Base-by-base conservation (phyloP, 2,888 invertebrate species). In the Tiliacea aurago region DNA sequence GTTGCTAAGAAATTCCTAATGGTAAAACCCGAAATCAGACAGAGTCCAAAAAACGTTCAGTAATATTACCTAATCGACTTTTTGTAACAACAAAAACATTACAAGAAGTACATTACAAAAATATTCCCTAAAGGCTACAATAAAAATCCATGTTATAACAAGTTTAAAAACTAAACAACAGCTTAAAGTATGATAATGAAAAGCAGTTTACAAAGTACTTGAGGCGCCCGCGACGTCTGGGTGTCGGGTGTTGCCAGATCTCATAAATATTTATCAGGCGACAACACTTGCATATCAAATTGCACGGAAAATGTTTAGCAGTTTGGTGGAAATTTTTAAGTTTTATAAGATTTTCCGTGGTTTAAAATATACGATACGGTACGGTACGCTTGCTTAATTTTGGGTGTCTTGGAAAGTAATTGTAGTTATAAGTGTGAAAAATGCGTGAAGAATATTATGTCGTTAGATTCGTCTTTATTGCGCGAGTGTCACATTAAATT, bases 121-220 rank as follows among this genome's bases (percentile, higher is more conserved):
- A n/a, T 43, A 4, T 53, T 43, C 10, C 6, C 15, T 71, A 80
- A 83, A 47, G 64, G 66, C 68, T 53, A 59, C 43, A 80, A 20
- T 47, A 72, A 73, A 78, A 84, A 68, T 71, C 70, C 55, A 59
- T 63, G 72, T 81, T 65, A 53, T 63, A 71, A 64, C 71, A 83
- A 78, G 62, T 76, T 79, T 78, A 62, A 73, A 78, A 86, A 83
- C 83, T 86, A 86, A 85, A 87, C 81, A 84, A 83, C 63, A 73
- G 76, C 68, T 81, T 73, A 81, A 79, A 86, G 80, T 87, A 87
- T 88, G 87, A 86, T 88, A 86, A 87, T 88, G 85, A 77, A 78
- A 86, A 87, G 65, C 87, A 86, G 87, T 88, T 87, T 87, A 81
- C 77, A 53, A 74, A 73, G 74, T 74, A 76, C 84, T 87, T 67